Percentiles rank a stretch among this genome's conserved stretches.
Evolutionary conservation across 2,888 invertebrate species (phyloP).

Genomic region (Rhorus exstirpatorius): DNA sequence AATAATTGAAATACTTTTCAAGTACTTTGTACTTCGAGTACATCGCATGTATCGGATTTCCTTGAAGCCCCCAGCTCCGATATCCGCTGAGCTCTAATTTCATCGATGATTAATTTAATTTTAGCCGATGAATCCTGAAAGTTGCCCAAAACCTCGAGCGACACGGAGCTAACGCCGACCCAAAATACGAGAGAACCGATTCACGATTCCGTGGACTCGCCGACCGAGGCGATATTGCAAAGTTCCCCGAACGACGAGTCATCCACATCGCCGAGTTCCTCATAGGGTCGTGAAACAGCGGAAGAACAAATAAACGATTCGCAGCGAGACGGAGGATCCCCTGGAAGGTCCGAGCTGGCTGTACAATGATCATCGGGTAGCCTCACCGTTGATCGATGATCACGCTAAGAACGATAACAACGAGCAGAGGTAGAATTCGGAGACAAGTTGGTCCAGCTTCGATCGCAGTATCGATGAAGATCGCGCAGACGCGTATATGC

Average conservation of each 20-base stretch:
- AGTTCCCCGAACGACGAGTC: not conserved
- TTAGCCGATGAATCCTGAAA: too few species aligned
- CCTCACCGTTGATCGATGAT: not conserved
- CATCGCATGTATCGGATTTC: too few species aligned
- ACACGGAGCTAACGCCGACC: slow-evolving; percentile 27
- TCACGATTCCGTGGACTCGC: not conserved
- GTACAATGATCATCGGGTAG: slow-evolving; percentile 66
- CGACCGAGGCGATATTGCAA: not conserved
- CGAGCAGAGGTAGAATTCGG: not conserved
- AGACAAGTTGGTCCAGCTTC: not conserved
- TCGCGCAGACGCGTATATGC: slow-evolving; percentile 52
- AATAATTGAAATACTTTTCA: too few species aligned
- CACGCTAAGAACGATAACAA: not conserved
- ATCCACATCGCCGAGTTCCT: not conserved
- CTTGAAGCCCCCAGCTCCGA: too few species aligned
- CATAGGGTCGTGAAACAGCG: not conserved
- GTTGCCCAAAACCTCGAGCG: slow-evolving; percentile 61
- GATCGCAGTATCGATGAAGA: slow-evolving; percentile 34
- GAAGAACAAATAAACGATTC: not conserved
- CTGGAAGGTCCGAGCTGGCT: slow-evolving; percentile 84
- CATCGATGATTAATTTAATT: not conserved
- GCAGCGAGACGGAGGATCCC: slow-evolving; percentile 77
- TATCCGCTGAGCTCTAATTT: too few species aligned
- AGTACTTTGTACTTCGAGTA: too few species aligned
- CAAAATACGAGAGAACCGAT: not conserved